These are phyloP conservation scores for Promerops cafer DNA, from an alignment of 2,113 vertebrate species.

Conservation along the genomic window DNA sequence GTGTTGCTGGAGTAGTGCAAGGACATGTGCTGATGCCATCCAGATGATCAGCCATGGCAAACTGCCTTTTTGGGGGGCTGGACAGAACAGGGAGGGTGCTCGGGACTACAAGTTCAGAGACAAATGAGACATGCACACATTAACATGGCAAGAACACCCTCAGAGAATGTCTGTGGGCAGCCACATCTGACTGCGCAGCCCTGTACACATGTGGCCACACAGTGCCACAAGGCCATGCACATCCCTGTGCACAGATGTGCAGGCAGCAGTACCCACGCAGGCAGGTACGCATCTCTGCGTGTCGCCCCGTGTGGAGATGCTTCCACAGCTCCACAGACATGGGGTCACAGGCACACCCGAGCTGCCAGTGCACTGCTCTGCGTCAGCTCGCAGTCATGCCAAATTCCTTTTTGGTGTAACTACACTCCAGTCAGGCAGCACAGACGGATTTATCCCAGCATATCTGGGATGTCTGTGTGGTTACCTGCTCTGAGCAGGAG, in stretches of 20 bases:
- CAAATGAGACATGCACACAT: not conserved
- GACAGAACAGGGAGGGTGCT: not conserved
- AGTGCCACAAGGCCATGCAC: not conserved
- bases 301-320: not conserved
- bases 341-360: not conserved
- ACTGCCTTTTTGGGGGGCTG: not conserved
- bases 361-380: not conserved
- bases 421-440: not conserved
- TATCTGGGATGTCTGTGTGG: not conserved
- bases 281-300: not conserved
- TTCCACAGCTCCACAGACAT: accelerated
- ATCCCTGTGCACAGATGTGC: not conserved
- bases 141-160: not conserved
- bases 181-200: not conserved
- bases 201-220: not conserved
- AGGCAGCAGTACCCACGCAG: accelerated
- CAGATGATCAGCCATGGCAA: not conserved
- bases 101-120: accelerated
- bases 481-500: constrained; percentile 28
- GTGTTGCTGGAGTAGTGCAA: not conserved
- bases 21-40: not conserved
- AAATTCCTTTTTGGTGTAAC: not conserved
- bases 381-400: not conserved
- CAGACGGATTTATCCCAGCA: not conserved
- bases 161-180: not conserved